A percentile compares a stretch with the other conserved stretches of the same genome.
These are phyloP conservation scores for Hydrolagus affinis DNA, from an alignment of 2,113 vertebrate genomes.

Conservation along the genomic window DNA sequence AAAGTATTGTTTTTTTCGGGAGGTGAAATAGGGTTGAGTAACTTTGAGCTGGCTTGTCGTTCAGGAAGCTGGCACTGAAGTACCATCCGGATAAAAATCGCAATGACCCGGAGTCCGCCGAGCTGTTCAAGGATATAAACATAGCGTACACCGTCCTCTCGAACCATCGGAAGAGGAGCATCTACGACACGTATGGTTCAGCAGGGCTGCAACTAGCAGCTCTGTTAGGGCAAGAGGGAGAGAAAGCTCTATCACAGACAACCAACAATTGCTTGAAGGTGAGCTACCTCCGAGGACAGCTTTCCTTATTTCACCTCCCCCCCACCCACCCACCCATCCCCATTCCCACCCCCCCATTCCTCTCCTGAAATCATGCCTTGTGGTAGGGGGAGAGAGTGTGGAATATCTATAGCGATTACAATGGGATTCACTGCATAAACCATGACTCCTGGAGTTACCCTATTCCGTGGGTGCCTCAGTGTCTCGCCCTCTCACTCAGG, in stretches of 20 bases:
- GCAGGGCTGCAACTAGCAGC: not conserved
- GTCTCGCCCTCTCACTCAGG: no score
- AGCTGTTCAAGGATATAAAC: slow-evolving; percentile 23
- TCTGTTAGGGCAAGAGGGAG: slow-evolving; percentile 13
- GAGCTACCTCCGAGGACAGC: not conserved
- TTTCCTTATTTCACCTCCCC: not conserved
- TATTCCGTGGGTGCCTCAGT: no score
- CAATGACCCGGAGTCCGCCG: not conserved
- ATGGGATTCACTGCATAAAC: no score
- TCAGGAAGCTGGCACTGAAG: slow-evolving; percentile 13
- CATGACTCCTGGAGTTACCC: no score
- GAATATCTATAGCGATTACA: no score
- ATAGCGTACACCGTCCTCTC: slow-evolving; percentile 8
- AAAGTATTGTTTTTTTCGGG: no score
- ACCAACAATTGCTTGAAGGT: slow-evolving; percentile 12
- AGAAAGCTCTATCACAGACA: not conserved
- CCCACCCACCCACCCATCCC: not conserved
- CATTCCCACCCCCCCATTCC: no score
- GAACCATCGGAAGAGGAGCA: not conserved
- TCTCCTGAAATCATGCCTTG: not conserved
- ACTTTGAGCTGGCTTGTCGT: not conserved
- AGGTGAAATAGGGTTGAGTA: no score
- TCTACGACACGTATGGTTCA: slow-evolving; percentile 4
- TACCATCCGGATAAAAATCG: slow-evolving; percentile 22
- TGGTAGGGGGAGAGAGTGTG: no score